These are phyloP conservation scores for Dromococcyx pavoninus DNA, from an alignment of 2,797 vertebrate species.

Conservation along the genomic window DNA sequence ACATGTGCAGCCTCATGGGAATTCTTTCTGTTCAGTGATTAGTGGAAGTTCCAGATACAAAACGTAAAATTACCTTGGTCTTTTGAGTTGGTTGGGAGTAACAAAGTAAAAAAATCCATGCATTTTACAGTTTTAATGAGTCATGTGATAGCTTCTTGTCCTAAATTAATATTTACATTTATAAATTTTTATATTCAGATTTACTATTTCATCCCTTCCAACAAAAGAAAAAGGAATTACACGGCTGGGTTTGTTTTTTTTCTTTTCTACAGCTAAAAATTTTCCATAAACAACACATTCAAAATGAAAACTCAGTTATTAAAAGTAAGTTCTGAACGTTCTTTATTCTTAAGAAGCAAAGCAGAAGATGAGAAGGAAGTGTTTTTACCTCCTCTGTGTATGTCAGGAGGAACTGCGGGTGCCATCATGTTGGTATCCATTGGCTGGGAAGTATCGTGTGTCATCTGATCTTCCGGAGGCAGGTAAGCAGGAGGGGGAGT, in stretches of 20 bases:
- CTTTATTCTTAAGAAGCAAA: neutral
- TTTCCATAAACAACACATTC: neutral
- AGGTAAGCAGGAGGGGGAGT: conserved; percentile 97
- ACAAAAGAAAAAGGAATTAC: neutral
- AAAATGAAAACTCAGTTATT: neutral
- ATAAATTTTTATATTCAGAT: neutral
- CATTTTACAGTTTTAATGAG: neutral
- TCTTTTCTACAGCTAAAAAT: neutral
- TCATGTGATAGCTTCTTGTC: neutral
- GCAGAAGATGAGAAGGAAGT: neutral
- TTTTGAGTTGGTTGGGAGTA: neutral
- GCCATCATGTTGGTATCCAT: conserved; percentile 95
- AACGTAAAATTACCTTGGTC: neutral
- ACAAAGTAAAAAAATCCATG: neutral
- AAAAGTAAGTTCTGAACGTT: neutral
- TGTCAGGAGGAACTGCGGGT: conserved; percentile 87
- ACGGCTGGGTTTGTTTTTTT: accelerated
- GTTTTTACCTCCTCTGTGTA: conserved; percentile 85
- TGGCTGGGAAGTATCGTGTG: conserved; percentile 94
- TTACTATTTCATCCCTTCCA: neutral
- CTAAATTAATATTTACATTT: neutral
- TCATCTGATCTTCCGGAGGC: conserved; percentile 96
- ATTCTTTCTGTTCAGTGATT: neutral
- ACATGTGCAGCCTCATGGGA: neutral
- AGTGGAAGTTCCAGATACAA: neutral